Base-by-base conservation (phyloP, 2,113 vertebrate species). In the Microcebus lehilahytsara region DNA sequence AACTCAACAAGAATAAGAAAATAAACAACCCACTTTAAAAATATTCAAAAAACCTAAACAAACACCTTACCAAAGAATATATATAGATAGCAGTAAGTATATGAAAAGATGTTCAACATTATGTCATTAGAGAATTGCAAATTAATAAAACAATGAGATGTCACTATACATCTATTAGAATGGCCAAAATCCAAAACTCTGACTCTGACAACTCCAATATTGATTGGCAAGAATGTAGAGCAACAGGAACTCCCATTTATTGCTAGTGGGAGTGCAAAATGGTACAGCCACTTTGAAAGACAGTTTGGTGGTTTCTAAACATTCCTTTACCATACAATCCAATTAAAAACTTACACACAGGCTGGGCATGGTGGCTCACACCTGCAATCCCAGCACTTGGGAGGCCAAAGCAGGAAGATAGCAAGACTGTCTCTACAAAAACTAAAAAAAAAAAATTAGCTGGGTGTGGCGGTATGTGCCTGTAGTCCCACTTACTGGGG, bases 231-330 rank as follows among this genome's bases (percentile, higher is more conserved):
- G 71, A 16, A 16, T n/a, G 12, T 6, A 37, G 66, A 80, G 49
- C 71, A 51, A 84, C 40, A 46, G 51, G 53, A 72, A 60, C 5
- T 58, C 67, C 46, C 49, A 51, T 71, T 88, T 37, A 27, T 32
- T 77, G 83, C 67, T 83, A 37, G 62, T 66, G n/a, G 83, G 85
- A 92, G 46, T 78, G n/a, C 67, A 74, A 79, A 95, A 85, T 23
- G 25, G 46, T 37, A 25, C 37, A 86, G 56, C 42, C 37, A 67
- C 67, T 95, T 85, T 89, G 66, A 89, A 95, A 96, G 87, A 85
- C 0, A 30, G 51, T 53, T 77, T 62, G 11, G 51, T 20, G 6
- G 37, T 77, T 93, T 87, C 66, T 84, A 71, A 91, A 90, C 37
- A 60, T 67, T 75, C 75, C 90, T 49, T 79, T 92, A 60, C 56